Conservation (phyloP, 2,797 vertebrate genomes). For the Propithecus perrieri region DNA sequence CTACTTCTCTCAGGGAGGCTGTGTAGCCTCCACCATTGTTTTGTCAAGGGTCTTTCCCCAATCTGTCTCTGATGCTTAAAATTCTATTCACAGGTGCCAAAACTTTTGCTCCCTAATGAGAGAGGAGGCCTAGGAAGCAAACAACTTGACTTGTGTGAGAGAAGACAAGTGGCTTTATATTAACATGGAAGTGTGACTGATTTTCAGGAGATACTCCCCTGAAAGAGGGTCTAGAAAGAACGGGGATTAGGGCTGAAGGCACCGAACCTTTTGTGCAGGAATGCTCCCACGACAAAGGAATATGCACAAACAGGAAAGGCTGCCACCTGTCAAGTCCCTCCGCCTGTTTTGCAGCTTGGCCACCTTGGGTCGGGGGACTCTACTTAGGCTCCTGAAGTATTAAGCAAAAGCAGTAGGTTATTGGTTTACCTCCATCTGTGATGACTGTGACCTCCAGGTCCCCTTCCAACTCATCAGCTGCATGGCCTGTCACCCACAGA, state of each 20-base stretch:
- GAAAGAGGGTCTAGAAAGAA: background rate
- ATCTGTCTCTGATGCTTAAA: background rate
- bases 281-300: background rate
- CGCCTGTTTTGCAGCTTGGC: background rate
- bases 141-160: background rate
- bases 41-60: background rate
- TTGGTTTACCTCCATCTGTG: background rate
- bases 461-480: background rate
- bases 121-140: background rate
- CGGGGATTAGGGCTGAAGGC: background rate
- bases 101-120: background rate
- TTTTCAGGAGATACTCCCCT: background rate
- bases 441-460: background rate
- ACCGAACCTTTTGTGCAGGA: background rate
- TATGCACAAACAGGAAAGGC: background rate
- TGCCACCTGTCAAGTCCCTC: background rate
- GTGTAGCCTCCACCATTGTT: background rate
- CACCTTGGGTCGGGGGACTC: background rate
- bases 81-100: background rate
- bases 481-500: background rate
- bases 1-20: background rate
- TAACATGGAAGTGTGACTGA: background rate
- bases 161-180: background rate
- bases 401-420: background rate
- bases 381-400: background rate